A percentile compares a stretch with the other conserved stretches of the same genome.
These are phyloP conservation scores for Spongilla lacustris DNA, from an alignment of 37 sponge, comb jelly and placozoan species.

Conservation along the genomic window DNA sequence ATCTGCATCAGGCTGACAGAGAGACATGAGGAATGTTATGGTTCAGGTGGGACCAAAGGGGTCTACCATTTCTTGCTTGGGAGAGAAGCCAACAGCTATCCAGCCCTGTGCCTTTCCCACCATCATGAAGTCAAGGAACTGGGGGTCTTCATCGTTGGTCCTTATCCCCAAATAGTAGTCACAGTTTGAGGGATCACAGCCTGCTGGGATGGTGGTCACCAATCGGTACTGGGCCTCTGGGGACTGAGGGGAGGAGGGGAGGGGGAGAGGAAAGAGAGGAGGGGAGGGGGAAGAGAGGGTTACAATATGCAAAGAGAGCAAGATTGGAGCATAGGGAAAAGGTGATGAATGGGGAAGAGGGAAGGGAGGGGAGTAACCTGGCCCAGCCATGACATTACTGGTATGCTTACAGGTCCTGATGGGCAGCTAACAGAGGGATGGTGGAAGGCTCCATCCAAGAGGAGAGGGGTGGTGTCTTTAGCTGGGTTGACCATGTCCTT, in stretches of 20 bases:
- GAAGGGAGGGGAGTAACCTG: not conserved
- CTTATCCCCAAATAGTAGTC: slow-evolving; percentile 2
- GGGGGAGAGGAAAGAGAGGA: not conserved
- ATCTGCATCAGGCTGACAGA: not conserved
- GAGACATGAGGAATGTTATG: not conserved
- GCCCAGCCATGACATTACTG: not conserved
- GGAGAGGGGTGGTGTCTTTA: not conserved
- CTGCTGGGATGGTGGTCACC: not conserved
- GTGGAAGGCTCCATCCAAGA: not conserved
- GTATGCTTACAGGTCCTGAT: not conserved
- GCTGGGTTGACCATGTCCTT: not conserved
- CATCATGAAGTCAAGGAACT: slow-evolving; percentile 17
- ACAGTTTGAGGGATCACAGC: slow-evolving; percentile 9
- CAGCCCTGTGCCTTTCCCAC: slow-evolving; percentile 14
- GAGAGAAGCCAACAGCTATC: slow-evolving; percentile 26
- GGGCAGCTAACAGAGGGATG: not conserved
- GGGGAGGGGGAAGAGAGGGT: not conserved
- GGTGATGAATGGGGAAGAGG: not conserved
- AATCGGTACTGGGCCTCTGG: not conserved
- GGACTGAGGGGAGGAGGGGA: not conserved
- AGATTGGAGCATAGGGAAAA: not conserved
- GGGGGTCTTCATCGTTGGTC: slow-evolving; percentile 7
- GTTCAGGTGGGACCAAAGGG: not conserved
- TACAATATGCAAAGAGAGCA: not conserved
- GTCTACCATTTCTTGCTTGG: slow-evolving; percentile 12